Evolutionary conservation across 2,113 vertebrate genomes (phyloP).

Genomic region (Urocynchramus pylzowi): DNA sequence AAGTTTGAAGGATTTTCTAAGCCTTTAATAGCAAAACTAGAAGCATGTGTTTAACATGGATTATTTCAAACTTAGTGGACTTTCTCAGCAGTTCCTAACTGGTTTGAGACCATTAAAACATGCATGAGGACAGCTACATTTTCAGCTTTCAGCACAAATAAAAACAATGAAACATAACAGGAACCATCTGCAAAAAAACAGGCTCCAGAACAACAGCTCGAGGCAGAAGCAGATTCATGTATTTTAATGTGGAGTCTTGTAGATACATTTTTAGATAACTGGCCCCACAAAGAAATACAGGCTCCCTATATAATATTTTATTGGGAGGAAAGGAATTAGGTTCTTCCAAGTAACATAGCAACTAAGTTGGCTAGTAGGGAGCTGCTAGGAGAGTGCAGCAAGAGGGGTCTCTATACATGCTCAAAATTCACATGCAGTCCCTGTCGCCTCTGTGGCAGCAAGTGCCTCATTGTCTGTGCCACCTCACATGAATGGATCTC

Average conservation of each 20-base stretch:
- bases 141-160: neutral
- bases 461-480: neutral
- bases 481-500: accelerated
- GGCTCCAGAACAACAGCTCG: neutral
- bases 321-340: neutral
- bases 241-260: neutral
- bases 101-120: neutral
- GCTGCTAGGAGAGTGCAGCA: neutral
- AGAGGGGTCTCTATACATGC: neutral
- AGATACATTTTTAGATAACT: neutral
- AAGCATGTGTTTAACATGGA: neutral
- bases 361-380: neutral
- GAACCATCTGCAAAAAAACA: neutral
- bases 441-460: neutral
- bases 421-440: neutral
- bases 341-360: neutral
- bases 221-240: neutral
- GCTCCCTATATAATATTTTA: neutral
- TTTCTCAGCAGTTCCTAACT: neutral
- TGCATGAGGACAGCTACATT: neutral
- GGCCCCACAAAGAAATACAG: neutral
- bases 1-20: neutral
- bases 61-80: neutral
- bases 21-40: neutral
- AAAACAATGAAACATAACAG: neutral